A percentile compares a stretch with the other conserved stretches of the same genome.
phyloP scores from a whole-genome alignment of 23 tunicate species.

The Styela clava region DNA sequence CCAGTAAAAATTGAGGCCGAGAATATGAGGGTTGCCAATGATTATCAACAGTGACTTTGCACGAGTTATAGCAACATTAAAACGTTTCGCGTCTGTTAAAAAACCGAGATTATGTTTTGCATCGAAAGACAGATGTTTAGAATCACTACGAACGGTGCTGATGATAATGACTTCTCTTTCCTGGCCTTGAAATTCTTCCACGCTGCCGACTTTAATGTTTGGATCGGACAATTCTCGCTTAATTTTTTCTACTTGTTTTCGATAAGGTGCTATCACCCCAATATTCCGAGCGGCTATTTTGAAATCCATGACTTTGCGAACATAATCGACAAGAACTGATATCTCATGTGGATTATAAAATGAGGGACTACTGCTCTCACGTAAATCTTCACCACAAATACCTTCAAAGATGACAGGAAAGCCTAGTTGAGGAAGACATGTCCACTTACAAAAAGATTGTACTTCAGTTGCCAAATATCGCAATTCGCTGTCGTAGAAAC shows the following conservation, averaged over 20 bases:
- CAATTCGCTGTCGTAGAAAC: constrained; percentile 45
- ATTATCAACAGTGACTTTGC: constrained; percentile 73
- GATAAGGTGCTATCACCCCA: constrained; percentile 77
- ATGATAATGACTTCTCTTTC: constrained; percentile 66
- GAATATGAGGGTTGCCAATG: constrained; percentile 70
- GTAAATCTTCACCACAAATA: constrained; percentile 54
- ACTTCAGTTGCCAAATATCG: neutral
- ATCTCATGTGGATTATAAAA: constrained; percentile 64
- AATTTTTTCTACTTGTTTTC: constrained; percentile 54
- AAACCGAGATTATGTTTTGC: constrained; percentile 1
- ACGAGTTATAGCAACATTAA: constrained; percentile 78
- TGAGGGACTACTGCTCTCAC: constrained; percentile 74
- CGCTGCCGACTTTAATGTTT: constrained; percentile 53
- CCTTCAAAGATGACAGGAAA: constrained; percentile 73
- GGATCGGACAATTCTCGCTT: neutral
- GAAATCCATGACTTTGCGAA: neutral
- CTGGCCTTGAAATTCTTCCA: constrained; percentile 77
- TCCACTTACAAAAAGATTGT: neutral
- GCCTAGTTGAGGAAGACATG: constrained; percentile 32
- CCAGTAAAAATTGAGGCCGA: constrained; percentile 69
- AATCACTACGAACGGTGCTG: constrained; percentile 57
- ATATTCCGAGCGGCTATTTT: constrained; percentile 27
- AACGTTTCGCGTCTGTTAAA: constrained; percentile 34
- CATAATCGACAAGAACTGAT: constrained; percentile 9
- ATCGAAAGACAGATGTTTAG: constrained; percentile 21